Percentiles rank a stretch among this genome's conserved stretches.
These are phyloP conservation scores for Origma solitaria DNA, from an alignment of 2,113 vertebrate species.

Conservation along the genomic window DNA sequence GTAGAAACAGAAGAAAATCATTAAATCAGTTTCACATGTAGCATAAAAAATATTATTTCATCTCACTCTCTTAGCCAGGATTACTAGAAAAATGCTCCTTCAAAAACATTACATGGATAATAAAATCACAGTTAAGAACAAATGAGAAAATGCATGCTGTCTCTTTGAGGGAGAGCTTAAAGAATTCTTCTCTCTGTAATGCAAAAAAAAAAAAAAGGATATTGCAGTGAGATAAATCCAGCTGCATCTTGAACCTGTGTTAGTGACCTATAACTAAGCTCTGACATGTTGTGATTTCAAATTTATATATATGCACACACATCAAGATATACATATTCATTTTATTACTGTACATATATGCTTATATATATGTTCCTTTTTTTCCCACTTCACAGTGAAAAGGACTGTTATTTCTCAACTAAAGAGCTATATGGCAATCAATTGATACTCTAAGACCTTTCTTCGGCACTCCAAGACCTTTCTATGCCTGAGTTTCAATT, in stretches of 20 bases:
- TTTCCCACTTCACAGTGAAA: neutral
- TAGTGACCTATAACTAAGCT: neutral
- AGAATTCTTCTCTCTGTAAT: neutral
- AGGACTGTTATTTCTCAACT: neutral
- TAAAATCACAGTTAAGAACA: neutral
- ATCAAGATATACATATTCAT: neutral
- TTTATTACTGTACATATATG: neutral
- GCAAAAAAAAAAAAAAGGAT: neutral
- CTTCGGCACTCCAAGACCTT: neutral
- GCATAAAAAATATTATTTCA: conserved; percentile 29
- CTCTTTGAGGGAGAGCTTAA: neutral
- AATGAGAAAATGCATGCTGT: neutral
- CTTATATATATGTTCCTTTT: neutral
- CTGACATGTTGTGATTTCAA: neutral
- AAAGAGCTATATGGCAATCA: neutral
- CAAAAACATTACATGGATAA: neutral
- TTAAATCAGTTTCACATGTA: conserved; percentile 17
- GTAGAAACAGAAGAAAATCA: neutral
- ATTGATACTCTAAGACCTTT: neutral
- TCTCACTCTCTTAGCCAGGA: neutral
- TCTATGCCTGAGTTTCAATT: neutral
- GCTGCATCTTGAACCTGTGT: neutral
- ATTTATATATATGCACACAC: neutral
- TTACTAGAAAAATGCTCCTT: conserved; percentile 6
- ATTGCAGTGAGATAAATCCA: neutral